Evolutionary conservation across 2,797 vertebrate genomes (phyloP).

Genomic region (Craterocephalus amniculus): DNA sequence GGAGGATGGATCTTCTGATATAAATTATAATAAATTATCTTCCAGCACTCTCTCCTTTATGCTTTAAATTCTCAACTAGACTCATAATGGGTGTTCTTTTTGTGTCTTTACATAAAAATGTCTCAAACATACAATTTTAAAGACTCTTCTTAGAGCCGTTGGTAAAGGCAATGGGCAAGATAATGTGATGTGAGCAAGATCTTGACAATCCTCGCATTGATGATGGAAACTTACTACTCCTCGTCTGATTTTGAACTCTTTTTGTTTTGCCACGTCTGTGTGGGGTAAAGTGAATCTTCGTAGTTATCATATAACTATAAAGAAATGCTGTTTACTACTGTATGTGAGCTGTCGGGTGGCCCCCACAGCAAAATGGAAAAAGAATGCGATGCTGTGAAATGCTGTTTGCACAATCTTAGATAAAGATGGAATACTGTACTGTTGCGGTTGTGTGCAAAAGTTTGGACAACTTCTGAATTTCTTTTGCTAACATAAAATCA

Average conservation of each 20-base stretch:
- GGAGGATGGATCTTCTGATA: slow-evolving; percentile 29
- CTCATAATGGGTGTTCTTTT: slow-evolving; percentile 41
- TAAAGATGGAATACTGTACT: slow-evolving; percentile 45
- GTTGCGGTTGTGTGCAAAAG: slow-evolving; percentile 28
- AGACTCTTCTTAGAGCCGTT: slow-evolving; percentile 51
- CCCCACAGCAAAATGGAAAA: slow-evolving; percentile 36
- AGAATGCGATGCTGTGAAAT: slow-evolving; percentile 52
- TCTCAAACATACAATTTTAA: slow-evolving; percentile 34
- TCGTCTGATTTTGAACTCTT: slow-evolving; percentile 36
- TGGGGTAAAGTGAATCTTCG: slow-evolving; percentile 61
- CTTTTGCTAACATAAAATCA: not conserved
- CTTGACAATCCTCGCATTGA: slow-evolving; percentile 51
- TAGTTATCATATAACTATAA: slow-evolving; percentile 83
- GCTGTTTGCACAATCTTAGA: slow-evolving; percentile 66
- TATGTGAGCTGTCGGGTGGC: slow-evolving; percentile 67
- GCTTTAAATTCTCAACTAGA: slow-evolving; percentile 35
- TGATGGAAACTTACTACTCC: slow-evolving; percentile 35
- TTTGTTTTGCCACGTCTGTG: slow-evolving; percentile 58
- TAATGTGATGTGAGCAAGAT: slow-evolving; percentile 29
- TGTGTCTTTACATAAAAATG: slow-evolving; percentile 31
- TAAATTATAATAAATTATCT: slow-evolving; percentile 47
- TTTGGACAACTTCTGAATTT: not conserved
- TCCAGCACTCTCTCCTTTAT: slow-evolving; percentile 41
- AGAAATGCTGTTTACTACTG: slow-evolving; percentile 70
- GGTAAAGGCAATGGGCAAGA: slow-evolving; percentile 33